A percentile compares a stretch with the other conserved stretches of the same genome.
phyloP scores from a whole-genome alignment of 1,140 invertebrate genomes.

The Ptiloglossa arizonensis region DNA sequence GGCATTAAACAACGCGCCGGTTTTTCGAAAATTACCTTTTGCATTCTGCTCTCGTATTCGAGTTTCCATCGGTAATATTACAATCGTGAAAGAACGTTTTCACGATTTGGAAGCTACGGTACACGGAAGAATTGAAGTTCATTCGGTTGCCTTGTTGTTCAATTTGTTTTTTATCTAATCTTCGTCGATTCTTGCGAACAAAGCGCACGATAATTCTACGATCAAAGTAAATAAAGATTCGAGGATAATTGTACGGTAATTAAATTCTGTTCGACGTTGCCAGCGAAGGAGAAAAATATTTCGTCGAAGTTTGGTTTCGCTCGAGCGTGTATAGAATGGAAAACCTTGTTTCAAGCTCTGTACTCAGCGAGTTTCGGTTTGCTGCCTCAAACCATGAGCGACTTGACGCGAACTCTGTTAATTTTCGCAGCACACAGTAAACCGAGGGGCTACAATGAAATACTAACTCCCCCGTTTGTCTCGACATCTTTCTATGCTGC shows the following conservation, averaged over 20 bases:
- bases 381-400: not conserved
- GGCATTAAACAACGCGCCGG: not conserved
- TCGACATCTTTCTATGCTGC: slow-evolving; percentile 44
- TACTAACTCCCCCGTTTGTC: slow-evolving; percentile 17
- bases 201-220: not conserved
- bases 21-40: not conserved
- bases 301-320: not conserved
- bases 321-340: not conserved
- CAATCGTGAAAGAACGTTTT: too few species aligned
- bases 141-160: too few species aligned
- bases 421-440: slow-evolving; percentile 54
- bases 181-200: not conserved
- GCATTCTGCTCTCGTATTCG: not conserved
- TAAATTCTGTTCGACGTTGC: not conserved
- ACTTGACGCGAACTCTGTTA: slow-evolving; percentile 60
- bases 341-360: slow-evolving; percentile 20
- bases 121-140: too few species aligned
- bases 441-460: slow-evolving; percentile 53
- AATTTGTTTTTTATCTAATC: not conserved
- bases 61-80: too few species aligned
- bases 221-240: too few species aligned
- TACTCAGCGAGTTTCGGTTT: slow-evolving; percentile 9
- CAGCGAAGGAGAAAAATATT: slow-evolving; percentile 25
- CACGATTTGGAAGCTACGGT: too few species aligned
- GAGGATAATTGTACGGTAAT: not conserved